Evolutionary conservation across 2,113 vertebrate species (phyloP).

Genomic region (Tachycineta bicolor): DNA sequence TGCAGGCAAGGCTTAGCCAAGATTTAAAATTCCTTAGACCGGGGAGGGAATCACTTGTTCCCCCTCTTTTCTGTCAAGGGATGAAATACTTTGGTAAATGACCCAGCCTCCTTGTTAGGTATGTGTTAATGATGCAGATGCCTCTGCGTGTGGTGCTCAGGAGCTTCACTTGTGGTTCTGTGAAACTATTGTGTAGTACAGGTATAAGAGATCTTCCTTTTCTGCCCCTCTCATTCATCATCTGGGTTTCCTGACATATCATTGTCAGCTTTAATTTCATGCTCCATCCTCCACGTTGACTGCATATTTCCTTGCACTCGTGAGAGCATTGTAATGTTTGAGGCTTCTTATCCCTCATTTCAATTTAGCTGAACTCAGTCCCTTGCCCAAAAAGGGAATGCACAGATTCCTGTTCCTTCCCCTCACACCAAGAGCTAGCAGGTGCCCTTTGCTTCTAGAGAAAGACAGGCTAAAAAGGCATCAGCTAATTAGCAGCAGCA

Average conservation of each 20-base stretch:
- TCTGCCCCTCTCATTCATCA: background rate
- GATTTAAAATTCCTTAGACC: background rate
- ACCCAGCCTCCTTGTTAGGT: background rate
- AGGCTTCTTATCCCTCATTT: background rate
- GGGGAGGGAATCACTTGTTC: background rate
- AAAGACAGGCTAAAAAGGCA: background rate
- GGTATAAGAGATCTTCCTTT: background rate
- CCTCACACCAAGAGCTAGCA: background rate
- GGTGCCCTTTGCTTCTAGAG: background rate
- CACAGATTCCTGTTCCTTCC: background rate
- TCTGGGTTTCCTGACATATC: background rate
- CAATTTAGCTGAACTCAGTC: background rate
- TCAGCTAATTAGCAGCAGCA: background rate
- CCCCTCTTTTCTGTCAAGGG: background rate
- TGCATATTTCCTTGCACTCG: background rate
- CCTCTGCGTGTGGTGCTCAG: fast-evolving
- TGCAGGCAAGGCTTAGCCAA: background rate
- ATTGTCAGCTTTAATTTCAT: background rate
- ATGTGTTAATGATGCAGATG: background rate
- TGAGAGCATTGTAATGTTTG: background rate
- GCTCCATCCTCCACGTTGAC: background rate
- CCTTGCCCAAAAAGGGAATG: background rate
- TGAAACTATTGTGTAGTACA: background rate
- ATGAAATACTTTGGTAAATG: background rate
- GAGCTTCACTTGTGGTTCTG: background rate